A percentile compares a stretch with the other conserved stretches of the same genome.
Conservation (phyloP, 2,113 vertebrate genomes). For the Oncorhynchus masou region DNA sequence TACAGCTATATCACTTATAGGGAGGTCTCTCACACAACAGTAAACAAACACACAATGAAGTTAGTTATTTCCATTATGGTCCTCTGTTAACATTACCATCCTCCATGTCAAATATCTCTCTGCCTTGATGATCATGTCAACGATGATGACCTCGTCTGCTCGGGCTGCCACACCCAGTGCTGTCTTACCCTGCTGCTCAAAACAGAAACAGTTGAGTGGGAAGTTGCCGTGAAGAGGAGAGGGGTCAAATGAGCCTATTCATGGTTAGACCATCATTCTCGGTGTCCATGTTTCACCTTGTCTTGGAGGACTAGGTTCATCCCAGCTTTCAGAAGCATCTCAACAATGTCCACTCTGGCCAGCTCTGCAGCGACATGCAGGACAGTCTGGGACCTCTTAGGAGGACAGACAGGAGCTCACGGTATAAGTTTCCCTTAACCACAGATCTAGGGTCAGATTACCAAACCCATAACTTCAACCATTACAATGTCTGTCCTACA, state of each 20-base stretch:
- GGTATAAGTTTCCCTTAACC: not conserved
- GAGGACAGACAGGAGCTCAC: not conserved
- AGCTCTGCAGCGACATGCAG: conserved; percentile 85
- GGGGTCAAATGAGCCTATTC: too few relatives aligned
- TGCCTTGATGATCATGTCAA: conserved; percentile 95
- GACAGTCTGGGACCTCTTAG: conserved; percentile 82
- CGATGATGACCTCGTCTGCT: conserved; percentile 79
- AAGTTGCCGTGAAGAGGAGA: too few relatives aligned
- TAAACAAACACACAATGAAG: too few relatives aligned
- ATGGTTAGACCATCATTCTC: not conserved
- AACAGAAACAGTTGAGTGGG: not conserved
- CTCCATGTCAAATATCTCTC: conserved; percentile 79
- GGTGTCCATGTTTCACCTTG: conserved; percentile 67
- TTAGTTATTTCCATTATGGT: too few relatives aligned
- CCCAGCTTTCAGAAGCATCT: conserved; percentile 81
- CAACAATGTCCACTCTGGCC: conserved; percentile 83
- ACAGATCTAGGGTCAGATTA: not conserved
- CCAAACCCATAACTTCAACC: too few relatives aligned
- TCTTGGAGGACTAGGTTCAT: conserved; percentile 75
- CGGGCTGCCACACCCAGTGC: conserved; percentile 82
- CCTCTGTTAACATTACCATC: conserved; percentile 68
- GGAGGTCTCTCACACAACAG: too few relatives aligned
- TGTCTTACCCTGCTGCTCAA: conserved; percentile 82
- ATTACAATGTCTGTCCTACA: too few relatives aligned
- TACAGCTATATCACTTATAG: too few relatives aligned